These are phyloP conservation scores for Atrichornis clamosus DNA, from an alignment of 2,113 vertebrate genomes.

Conservation along the genomic window DNA sequence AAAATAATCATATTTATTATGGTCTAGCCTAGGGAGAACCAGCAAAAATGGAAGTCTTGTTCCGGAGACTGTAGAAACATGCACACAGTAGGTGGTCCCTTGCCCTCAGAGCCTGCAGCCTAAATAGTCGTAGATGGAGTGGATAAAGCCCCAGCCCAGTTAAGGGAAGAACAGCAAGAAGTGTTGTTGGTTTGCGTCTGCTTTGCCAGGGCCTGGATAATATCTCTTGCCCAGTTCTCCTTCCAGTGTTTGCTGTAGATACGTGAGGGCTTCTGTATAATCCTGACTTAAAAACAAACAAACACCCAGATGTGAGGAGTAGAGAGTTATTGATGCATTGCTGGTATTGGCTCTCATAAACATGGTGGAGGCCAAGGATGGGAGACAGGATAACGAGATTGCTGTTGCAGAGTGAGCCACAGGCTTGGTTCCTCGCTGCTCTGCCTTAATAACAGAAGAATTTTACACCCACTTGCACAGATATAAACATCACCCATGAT, in stretches of 20 bases:
- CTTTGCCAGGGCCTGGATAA: not conserved
- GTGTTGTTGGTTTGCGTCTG: not conserved
- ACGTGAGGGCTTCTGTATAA: not conserved
- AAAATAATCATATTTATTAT: conserved; percentile 58
- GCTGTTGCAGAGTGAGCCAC: not conserved
- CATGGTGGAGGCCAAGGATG: not conserved
- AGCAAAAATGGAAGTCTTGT: conserved; percentile 45
- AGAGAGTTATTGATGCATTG: not conserved
- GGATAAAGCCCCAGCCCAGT: not conserved
- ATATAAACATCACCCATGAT: not conserved
- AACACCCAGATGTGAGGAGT: not conserved
- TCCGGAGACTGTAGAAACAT: not conserved
- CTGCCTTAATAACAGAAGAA: not conserved
- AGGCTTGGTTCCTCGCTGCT: not conserved
- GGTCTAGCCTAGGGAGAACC: conserved; percentile 47
- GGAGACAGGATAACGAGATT: not conserved
- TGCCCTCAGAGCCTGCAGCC: conserved; percentile 12
- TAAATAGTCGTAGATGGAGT: conserved; percentile 7
- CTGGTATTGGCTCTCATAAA: not conserved
- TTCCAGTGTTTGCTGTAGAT: not conserved
- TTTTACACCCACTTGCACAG: conserved; percentile 25
- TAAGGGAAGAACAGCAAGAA: not conserved
- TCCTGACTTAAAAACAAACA: not conserved
- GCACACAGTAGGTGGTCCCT: conserved; percentile 46
- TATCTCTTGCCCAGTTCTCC: not conserved